Evolutionary conservation across 2,888 invertebrate genomes (phyloP).

Genomic region (Ceriagrion tenellum): DNA sequence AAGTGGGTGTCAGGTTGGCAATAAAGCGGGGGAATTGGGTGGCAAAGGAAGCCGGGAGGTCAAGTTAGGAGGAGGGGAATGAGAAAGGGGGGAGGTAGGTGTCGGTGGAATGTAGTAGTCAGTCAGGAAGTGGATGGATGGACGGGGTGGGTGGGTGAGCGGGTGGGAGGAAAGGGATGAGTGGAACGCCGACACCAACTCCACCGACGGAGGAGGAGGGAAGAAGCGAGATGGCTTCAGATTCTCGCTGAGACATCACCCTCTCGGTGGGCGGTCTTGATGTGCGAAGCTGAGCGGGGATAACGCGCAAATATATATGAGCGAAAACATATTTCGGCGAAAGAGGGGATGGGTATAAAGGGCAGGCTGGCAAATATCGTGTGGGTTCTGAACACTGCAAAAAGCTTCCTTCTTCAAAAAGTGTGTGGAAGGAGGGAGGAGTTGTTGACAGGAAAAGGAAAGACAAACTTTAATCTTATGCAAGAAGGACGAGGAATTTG

Average conservation of each 20-base stretch:
- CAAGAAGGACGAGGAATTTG: too few relatives aligned
- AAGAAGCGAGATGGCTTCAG: not conserved
- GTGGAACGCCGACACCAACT: not conserved
- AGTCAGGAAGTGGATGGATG: not conserved
- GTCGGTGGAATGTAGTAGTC: not conserved
- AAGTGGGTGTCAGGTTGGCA: not conserved
- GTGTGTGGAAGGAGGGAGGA: too few relatives aligned
- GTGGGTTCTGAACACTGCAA: not conserved
- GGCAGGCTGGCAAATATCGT: not conserved
- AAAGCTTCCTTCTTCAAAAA: too few relatives aligned
- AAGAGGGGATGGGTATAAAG: not conserved
- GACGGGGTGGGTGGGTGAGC: too few relatives aligned
- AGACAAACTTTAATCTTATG: too few relatives aligned
- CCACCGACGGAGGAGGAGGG: not conserved
- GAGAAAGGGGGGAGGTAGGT: too few relatives aligned
- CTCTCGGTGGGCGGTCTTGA: slow-evolving; percentile 15
- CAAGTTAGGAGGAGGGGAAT: too few relatives aligned
- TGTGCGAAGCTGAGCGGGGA: not conserved
- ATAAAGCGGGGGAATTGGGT: not conserved
- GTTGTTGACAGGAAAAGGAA: too few relatives aligned
- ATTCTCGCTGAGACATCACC: not conserved
- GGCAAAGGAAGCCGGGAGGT: not conserved
- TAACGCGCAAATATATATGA: slow-evolving; percentile 2
- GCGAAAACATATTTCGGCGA: not conserved
- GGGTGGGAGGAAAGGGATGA: not conserved